phyloP scores from a whole-genome alignment of 2,113 vertebrate genomes.

The Eira barbara region DNA sequence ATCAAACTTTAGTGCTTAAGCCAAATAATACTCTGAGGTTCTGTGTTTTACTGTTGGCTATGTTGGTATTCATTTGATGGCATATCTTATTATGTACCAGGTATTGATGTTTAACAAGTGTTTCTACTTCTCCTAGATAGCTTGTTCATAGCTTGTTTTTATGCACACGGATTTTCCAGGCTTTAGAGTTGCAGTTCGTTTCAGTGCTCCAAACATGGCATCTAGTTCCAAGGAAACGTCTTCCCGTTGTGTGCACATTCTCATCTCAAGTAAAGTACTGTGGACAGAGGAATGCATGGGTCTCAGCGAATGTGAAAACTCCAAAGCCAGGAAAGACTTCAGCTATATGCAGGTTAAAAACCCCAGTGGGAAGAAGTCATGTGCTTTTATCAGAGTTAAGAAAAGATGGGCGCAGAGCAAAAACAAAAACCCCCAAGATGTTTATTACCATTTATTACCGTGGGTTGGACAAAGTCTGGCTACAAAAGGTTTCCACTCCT shows the following conservation, averaged over 20 bases:
- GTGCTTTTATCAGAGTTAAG: background rate
- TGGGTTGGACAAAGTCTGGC: background rate
- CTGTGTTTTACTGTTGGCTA: background rate
- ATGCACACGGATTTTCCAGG: background rate
- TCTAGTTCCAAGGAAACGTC: background rate
- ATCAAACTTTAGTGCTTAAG: background rate
- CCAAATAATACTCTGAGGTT: background rate
- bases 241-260: background rate
- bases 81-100: background rate
- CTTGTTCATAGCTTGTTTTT: background rate
- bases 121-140: background rate
- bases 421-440: background rate
- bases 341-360: background rate
- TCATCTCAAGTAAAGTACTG: background rate
- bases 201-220: background rate
- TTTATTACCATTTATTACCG: background rate
- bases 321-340: background rate
- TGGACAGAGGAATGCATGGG: background rate
- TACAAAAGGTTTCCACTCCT: background rate
- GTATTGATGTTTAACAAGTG: background rate
- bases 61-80: background rate
- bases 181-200: background rate
- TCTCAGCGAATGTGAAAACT: background rate
- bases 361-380: background rate
- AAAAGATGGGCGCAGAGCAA: background rate